These are phyloP conservation scores for Ammospiza nelsoni DNA, from an alignment of 2,113 vertebrate species.

Conservation along the genomic window DNA sequence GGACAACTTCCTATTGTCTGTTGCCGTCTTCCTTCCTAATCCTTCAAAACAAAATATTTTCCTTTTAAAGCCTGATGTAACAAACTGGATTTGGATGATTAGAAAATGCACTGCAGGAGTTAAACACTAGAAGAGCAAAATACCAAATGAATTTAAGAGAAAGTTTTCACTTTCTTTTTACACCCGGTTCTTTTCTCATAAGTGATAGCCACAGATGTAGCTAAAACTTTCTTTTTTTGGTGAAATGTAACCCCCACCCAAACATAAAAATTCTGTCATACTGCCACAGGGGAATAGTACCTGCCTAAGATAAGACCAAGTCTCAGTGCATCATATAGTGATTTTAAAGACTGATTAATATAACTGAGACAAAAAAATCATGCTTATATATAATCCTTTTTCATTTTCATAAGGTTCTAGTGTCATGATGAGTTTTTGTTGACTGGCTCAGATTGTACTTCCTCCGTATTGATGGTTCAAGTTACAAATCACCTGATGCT, in stretches of 20 bases:
- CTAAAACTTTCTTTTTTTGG: accelerated
- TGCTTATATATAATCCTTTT: background rate
- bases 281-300: no score
- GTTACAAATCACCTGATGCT: background rate
- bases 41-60: background rate
- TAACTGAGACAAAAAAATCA: background rate
- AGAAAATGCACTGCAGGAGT: background rate
- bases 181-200: background rate
- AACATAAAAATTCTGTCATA: background rate
- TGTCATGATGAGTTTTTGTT: background rate
- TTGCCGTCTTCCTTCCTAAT: background rate
- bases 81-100: background rate
- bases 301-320: background rate
- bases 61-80: background rate
- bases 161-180: background rate
- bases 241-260: background rate
- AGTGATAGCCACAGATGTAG: background rate
- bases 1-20: background rate
- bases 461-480: background rate
- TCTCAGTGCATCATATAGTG: background rate
- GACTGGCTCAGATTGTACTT: background rate
- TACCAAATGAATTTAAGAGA: background rate
- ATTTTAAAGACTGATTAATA: background rate
- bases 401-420: background rate
- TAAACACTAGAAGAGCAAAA: background rate